These are phyloP conservation scores for Otus sunia DNA, from an alignment of 2,113 vertebrate genomes.

Conservation along the genomic window DNA sequence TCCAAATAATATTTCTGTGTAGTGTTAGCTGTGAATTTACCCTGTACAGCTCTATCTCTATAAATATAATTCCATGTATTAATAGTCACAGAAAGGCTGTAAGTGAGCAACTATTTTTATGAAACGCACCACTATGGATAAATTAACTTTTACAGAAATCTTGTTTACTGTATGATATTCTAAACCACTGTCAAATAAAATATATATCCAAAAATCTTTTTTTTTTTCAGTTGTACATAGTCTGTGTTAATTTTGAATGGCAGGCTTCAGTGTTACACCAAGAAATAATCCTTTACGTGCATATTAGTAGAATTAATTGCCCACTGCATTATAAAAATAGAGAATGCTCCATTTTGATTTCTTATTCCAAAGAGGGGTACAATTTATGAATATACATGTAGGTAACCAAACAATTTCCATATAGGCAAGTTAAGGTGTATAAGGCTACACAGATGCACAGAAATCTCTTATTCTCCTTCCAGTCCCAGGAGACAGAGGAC, in stretches of 20 bases:
- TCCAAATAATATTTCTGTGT: slow-evolving; percentile 95
- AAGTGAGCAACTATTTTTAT: slow-evolving; percentile 99
- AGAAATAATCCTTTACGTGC: not conserved
- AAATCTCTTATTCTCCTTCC: not conserved
- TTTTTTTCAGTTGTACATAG: slow-evolving; percentile 67
- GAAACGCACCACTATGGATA: slow-evolving; percentile 98
- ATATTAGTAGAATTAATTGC: not conserved
- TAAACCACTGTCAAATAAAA: slow-evolving; percentile 99
- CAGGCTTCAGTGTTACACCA: not conserved
- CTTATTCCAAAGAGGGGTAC: not conserved
- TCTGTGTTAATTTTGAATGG: slow-evolving; percentile 57
- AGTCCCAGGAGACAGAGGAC: not conserved
- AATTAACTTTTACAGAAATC: slow-evolving; percentile 99
- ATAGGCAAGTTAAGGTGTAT: not conserved
- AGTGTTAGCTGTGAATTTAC: slow-evolving; percentile 95
- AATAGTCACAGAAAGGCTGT: slow-evolving; percentile 97
- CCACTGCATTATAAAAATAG: not conserved
- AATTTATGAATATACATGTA: not conserved
- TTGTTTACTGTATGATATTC: slow-evolving; percentile 99
- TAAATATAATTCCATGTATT: slow-evolving; percentile 97
- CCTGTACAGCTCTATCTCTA: slow-evolving; percentile 97
- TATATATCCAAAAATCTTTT: slow-evolving; percentile 88
- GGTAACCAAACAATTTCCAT: not conserved
- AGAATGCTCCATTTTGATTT: not conserved
- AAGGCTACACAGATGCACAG: not conserved